Conservation (phyloP, 2,113 vertebrate species). For the Nematolebias whitei region DNA sequence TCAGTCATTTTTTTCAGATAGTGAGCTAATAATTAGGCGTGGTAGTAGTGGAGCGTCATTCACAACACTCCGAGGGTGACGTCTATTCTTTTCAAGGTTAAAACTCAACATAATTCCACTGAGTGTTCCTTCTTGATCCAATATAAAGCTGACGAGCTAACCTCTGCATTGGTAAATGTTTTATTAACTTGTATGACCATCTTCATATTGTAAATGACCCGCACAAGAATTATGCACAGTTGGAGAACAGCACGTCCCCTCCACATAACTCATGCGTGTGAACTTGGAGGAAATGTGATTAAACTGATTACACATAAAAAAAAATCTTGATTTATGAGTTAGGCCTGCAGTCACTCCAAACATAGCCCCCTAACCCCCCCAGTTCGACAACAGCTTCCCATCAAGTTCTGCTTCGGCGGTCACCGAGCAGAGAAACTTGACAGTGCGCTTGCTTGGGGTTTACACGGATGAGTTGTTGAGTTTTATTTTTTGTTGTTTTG, state of each 20-base stretch:
- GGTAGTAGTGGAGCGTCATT: too few species aligned
- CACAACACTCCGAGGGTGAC: too few species aligned
- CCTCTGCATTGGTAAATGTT: too few species aligned
- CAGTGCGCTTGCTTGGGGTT: slow-evolving; percentile 29
- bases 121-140: too few species aligned
- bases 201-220: neutral
- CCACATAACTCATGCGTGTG: neutral
- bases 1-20: too few species aligned
- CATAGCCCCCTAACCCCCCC: slow-evolving; percentile 7
- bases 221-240: neutral
- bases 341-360: slow-evolving; percentile 33
- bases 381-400: slow-evolving; percentile 17
- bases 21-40: too few species aligned
- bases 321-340: slow-evolving; percentile 17
- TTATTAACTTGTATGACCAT: too few species aligned
- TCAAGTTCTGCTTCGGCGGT: slow-evolving; percentile 24
- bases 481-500: neutral
- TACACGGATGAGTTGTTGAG: slow-evolving; percentile 24
- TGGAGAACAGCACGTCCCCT: neutral
- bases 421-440: slow-evolving; percentile 21
- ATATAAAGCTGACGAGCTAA: too few species aligned
- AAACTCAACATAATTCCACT: too few species aligned
- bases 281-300: neutral
- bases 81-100: too few species aligned
- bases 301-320: neutral